phyloP scores from a whole-genome alignment of 2,797 vertebrate genomes.

The Acipenser ruthenus region DNA sequence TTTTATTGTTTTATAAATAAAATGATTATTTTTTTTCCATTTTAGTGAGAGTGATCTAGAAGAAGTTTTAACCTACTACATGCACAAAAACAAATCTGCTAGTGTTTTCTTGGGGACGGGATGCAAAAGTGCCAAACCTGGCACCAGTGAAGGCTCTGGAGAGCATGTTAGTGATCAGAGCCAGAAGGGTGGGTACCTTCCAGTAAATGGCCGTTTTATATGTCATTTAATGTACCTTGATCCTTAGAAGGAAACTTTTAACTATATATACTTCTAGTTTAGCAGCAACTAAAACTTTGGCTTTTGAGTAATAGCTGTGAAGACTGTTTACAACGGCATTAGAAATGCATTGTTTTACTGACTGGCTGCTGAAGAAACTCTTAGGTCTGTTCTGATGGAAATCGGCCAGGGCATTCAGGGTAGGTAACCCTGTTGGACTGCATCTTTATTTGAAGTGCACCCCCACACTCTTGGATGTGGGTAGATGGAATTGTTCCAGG shows the following conservation, averaged over 20 bases:
- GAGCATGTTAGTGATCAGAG: constrained; percentile 40
- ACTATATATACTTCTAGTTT: no score
- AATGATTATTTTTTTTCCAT: constrained; percentile 19
- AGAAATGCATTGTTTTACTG: no score
- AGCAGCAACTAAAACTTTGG: no score
- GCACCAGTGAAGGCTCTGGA: constrained; percentile 32
- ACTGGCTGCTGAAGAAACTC: no score
- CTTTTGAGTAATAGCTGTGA: no score
- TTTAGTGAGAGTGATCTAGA: constrained; percentile 87
- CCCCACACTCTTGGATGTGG: constrained; percentile 2
- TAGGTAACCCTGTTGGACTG: neutral
- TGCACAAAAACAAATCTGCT: constrained; percentile 84
- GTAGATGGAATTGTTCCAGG: neutral
- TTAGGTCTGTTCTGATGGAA: no score
- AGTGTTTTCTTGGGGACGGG: constrained; percentile 80
- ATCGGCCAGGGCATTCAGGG: no score
- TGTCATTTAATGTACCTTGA: no score
- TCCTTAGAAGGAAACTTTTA: no score
- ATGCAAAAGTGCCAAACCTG: constrained; percentile 47
- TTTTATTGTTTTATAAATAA: constrained; percentile 1
- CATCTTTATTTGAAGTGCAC: neutral
- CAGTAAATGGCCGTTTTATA: no score
- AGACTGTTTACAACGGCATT: no score
- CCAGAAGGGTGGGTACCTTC: constrained; percentile 61
- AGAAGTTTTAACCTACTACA: constrained; percentile 90